These are phyloP conservation scores for Drosophila prolongata DNA, from an alignment of 2,888 invertebrate species.

Conservation along the genomic window DNA sequence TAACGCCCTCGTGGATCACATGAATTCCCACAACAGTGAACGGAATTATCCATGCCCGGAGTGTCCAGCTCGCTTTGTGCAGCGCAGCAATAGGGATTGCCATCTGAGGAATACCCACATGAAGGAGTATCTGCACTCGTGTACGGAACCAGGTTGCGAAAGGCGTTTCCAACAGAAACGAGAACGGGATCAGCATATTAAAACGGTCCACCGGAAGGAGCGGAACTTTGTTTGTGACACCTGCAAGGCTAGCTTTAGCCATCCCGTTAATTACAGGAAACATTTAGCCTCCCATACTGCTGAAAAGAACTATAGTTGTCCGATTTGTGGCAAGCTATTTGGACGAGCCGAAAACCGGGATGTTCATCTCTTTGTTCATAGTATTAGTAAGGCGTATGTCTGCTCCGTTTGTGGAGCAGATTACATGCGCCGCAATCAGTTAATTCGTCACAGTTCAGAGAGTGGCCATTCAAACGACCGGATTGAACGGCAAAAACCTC, in stretches of 20 bases:
- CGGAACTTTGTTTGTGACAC: conserved; percentile 90
- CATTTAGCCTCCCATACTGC: conserved; percentile 92
- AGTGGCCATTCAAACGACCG: conserved; percentile 89
- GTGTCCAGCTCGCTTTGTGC: conserved; percentile 92
- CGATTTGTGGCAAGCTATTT: conserved; percentile 93
- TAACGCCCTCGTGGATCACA: conserved; percentile 91
- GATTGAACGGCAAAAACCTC: conserved; percentile 92
- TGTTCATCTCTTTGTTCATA: conserved; percentile 93
- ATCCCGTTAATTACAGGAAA: conserved; percentile 91
- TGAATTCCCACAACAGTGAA: conserved; percentile 92
- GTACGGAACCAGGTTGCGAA: conserved; percentile 89
- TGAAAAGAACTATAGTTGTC: conserved; percentile 90
- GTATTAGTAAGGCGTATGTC: conserved; percentile 94
- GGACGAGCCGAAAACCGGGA: conserved; percentile 93
- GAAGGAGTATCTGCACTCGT: conserved; percentile 86
- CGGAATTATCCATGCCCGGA: conserved; percentile 91
- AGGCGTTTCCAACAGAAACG: conserved; percentile 89
- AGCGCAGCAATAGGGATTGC: conserved; percentile 92
- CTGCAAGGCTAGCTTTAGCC: conserved; percentile 92
- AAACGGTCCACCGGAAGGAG: conserved; percentile 92
- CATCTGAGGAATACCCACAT: conserved; percentile 92
- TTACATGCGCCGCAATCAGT: conserved; percentile 92
- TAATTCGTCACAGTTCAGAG: conserved; percentile 88
- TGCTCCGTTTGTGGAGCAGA: conserved; percentile 92
- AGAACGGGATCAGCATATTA: conserved; percentile 91